A percentile compares a stretch with the other conserved stretches of the same genome.
Conservation (phyloP, 1,140 invertebrate species). For the Aphaenogaster floridana region DNA sequence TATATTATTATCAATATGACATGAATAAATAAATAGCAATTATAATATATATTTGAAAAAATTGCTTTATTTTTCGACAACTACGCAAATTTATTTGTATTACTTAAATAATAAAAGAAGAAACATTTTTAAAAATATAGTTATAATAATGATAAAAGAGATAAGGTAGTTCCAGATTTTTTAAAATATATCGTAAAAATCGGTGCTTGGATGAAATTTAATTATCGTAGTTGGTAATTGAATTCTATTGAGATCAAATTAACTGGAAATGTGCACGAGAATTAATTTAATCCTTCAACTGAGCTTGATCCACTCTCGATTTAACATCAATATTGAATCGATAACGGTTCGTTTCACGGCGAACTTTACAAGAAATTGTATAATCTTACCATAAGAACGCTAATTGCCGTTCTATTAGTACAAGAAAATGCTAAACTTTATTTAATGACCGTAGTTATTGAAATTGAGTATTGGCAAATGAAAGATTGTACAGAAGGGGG, state of each 20-base stretch:
- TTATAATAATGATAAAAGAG: not conserved
- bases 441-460: not conserved
- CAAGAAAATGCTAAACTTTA: constrained; percentile 12
- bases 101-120: not conserved
- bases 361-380: constrained; percentile 17
- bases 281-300: constrained; percentile 43
- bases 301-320: constrained; percentile 35
- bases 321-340: constrained; percentile 57
- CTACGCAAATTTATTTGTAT: not conserved
- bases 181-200: not conserved
- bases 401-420: constrained; percentile 28
- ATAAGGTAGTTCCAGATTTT: not conserved
- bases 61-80: not conserved
- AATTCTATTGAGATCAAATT: constrained; percentile 27
- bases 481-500: not conserved
- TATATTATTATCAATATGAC: not conserved
- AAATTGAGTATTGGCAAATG: not conserved
- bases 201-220: not conserved
- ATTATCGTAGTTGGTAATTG: not conserved
- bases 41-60: constrained; percentile 2
- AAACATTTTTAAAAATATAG: not conserved
- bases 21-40: constrained; percentile 11
- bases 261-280: constrained; percentile 6
- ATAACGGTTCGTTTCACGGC: constrained; percentile 40
- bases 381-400: constrained; percentile 11